Evolutionary conservation across 2,888 invertebrate species (phyloP).

Genomic region (Zonitis immaculata): DNA sequence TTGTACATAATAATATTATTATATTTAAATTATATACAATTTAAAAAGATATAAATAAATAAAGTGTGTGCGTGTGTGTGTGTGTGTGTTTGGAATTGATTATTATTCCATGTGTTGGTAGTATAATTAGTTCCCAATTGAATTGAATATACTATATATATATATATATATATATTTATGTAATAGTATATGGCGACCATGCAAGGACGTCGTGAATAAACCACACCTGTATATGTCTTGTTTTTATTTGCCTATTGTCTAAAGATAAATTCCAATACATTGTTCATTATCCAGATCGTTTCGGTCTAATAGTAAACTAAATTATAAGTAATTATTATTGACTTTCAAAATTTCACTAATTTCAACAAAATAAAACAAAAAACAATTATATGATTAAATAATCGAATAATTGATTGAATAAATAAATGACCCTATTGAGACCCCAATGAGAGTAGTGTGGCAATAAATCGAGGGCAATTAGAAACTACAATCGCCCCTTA

Average conservation of each 20-base stretch:
- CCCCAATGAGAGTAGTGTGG: constrained; percentile 29
- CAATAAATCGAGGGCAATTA: constrained; percentile 24
- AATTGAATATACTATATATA: constrained; percentile 18
- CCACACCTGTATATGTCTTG: constrained; percentile 35
- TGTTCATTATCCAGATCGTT: constrained; percentile 33
- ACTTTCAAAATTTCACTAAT: constrained; percentile 1
- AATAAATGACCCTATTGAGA: constrained; percentile 31
- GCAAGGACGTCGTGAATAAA: constrained; percentile 36
- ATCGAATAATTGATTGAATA: constrained; percentile 13
- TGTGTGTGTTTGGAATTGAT: too few species aligned
- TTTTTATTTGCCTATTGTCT: constrained; percentile 31
- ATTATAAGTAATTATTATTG: constrained; percentile 9
- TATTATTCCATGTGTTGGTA: not conserved
- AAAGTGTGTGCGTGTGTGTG: too few species aligned
- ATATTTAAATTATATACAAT: too few species aligned
- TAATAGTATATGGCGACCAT: constrained; percentile 26
- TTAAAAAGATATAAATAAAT: too few species aligned
- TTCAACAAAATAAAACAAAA: not conserved
- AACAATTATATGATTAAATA: not conserved
- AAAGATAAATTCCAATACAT: constrained; percentile 33
- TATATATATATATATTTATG: too few species aligned
- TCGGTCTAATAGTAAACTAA: constrained; percentile 18
- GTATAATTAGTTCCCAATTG: constrained; percentile 18
- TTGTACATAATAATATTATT: too few species aligned
- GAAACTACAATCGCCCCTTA: constrained; percentile 13